Base-by-base conservation (phyloP, 2,113 vertebrate genomes). In the Okapia johnstoni region DNA sequence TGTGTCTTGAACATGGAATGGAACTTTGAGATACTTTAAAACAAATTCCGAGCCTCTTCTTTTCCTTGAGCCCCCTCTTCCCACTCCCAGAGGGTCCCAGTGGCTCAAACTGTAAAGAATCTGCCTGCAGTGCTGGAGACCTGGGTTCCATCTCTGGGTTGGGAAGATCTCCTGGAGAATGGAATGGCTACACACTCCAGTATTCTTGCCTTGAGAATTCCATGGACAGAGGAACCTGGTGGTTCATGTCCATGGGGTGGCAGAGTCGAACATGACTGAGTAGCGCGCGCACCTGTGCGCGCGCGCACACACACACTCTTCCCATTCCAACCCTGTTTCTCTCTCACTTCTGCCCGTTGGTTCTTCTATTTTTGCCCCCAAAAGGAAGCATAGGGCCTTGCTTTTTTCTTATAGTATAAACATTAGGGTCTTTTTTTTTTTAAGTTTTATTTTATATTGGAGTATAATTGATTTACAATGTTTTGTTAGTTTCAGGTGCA, bases 291-390 rank as follows among this genome's bases (percentile, higher is more conserved):
- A 7, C 58, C 1, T 12, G 10, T 6, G 14, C 13, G 12, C 12
- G 3, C 1, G 50, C 13, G 1, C 13, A 15, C 58, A 30, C 58
- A 6, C 10, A 1, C 16, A 2, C 33, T 16, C 40, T 73, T 73
- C 26, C 33, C n/a, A 43, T 43, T 50, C 11, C 61, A 55, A 9
- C 19, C 40, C 17, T 33, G 13, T 88, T 73, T 88, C 52, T 92
- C 50, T 19, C 28, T 40, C 26, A 23, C 25, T 81, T 88, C 73
- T 88, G 19, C 26, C 28, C 40, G 10, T 70, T 81, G 52, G 3
- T 52, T 50, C 88, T 85, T 57, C 36, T 85, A 0, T 79, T 86
- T 60, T 70, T 76, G 26, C 12, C 54, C n/a, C 6, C 8, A 2
- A 23, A 83, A 54, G 26, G 36, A 46, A 70, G 16, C 30, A 60